phyloP scores from a whole-genome alignment of 37 sponge, comb jelly and placozoan genomes.

The Spongilla lacustris region DNA sequence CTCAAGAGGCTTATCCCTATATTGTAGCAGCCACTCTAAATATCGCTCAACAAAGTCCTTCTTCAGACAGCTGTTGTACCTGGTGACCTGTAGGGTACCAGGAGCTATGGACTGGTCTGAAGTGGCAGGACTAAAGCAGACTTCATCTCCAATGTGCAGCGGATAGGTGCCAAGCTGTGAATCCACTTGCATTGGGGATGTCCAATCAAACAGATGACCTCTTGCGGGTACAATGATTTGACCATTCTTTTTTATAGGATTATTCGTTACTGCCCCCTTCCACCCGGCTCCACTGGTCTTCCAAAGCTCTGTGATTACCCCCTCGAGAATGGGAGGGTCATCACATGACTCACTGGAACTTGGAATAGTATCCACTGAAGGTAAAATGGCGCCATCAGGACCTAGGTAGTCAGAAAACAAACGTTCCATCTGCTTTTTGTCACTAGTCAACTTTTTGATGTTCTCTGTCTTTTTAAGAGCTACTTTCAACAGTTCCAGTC shows the following conservation, averaged over 20 bases:
- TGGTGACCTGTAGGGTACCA: neutral
- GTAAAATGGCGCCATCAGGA: neutral
- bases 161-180: neutral
- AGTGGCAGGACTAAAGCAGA: neutral
- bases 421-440: neutral
- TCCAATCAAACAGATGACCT: neutral
- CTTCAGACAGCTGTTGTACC: constrained; percentile 2
- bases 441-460: neutral
- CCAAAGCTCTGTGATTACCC: constrained; percentile 9
- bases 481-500: neutral
- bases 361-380: neutral
- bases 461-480: neutral
- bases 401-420: neutral
- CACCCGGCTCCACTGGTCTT: neutral
- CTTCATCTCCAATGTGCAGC: neutral
- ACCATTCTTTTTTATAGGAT: neutral
- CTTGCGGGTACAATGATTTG: too few species aligned
- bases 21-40: neutral
- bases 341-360: neutral
- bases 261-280: neutral
- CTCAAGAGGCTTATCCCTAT: neutral
- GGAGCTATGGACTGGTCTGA: neutral
- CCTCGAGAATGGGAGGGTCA: neutral
- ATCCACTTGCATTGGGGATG: neutral
- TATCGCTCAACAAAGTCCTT: neutral